Conservation (phyloP, 2,797 vertebrate species). For the Poeciliopsis gracilis region DNA sequence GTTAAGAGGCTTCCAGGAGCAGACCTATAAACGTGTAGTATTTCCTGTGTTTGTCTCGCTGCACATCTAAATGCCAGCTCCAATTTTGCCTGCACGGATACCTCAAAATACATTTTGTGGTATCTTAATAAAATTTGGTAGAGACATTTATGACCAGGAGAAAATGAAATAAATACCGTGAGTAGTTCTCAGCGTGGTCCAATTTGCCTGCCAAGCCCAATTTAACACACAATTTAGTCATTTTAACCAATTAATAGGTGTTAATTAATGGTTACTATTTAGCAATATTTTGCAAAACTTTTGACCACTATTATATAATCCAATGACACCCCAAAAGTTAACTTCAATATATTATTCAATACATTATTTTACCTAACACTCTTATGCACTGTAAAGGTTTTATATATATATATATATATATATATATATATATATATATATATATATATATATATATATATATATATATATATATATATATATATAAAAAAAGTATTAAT, state of each 20-base stretch:
- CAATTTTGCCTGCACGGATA: not conserved
- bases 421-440: too few species aligned
- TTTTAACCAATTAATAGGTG: not conserved
- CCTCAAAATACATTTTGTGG: not conserved
- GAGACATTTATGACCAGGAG: not conserved
- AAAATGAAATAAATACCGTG: not conserved
- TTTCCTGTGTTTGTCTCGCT: not conserved
- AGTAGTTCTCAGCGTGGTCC: not conserved
- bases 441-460: too few species aligned
- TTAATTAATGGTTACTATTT: not conserved
- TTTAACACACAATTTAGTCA: not conserved
- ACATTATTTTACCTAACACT: not conserved
- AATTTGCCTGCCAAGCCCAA: not conserved
- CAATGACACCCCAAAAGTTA: not conserved
- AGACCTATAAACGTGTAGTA: not conserved
- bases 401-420: not conserved
- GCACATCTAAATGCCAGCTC: not conserved
- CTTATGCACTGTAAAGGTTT: not conserved
- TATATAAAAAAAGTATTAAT: not conserved
- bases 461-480: not conserved
- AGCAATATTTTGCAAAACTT: not conserved
- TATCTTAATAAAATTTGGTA: not conserved
- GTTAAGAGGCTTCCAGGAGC: constrained; percentile 7
- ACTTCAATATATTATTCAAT: not conserved
- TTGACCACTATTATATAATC: not conserved